Base-by-base conservation (phyloP, 2,888 invertebrate genomes). In the Slavum lentiscoides region DNA sequence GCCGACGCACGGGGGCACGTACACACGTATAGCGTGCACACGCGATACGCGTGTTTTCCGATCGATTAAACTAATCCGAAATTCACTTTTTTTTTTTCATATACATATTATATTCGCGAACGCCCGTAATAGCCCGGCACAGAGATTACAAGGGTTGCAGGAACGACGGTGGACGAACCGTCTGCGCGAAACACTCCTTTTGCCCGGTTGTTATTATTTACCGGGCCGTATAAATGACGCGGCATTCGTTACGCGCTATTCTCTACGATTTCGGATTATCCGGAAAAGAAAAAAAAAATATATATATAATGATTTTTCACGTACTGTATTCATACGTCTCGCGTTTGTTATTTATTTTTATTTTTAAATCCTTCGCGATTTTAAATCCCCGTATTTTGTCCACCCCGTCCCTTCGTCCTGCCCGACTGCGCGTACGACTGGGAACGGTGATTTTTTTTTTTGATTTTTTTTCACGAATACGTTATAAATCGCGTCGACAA, bases 21-120 rank as follows among this genome's bases (percentile, higher is more conserved):
- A 39, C 39, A 37, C n/a, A 7, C 37, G 2, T 13, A 39, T 37
- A 43, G 43, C 5, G 62, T 49, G 17, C 61, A 61, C 61, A n/a
- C 15, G 21, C 15, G 21, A 49, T 61, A 37, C 23, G 30, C 23
- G 30, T 30, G 30, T 76, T 76, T 76, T 76, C 76, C 68, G 76
- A 76, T 76, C 76, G 76, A 76, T 76, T 68, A 49, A 30, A 59
- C 68, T 76, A 59, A 76, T 68, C 76, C 68, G 68, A 68, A 76
- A 68, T 68, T 76, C 49, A 1, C n/a, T 68, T 68, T 68, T 30
- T 49, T 61, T 76, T 30, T 30, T 30, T 30, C 4, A n/a, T n/a
- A n/a, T n/a, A n/a, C 30, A 4, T 30, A 30, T n/a, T 30, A 30
- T 30, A 30, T 9, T 9, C 23, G 15, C 37, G 37, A 13, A 75